Evolutionary conservation across 1,140 invertebrate genomes (phyloP), one percentile per base, ranked within the genome.

Genomic region (Harpegnathos saltator): DNA sequence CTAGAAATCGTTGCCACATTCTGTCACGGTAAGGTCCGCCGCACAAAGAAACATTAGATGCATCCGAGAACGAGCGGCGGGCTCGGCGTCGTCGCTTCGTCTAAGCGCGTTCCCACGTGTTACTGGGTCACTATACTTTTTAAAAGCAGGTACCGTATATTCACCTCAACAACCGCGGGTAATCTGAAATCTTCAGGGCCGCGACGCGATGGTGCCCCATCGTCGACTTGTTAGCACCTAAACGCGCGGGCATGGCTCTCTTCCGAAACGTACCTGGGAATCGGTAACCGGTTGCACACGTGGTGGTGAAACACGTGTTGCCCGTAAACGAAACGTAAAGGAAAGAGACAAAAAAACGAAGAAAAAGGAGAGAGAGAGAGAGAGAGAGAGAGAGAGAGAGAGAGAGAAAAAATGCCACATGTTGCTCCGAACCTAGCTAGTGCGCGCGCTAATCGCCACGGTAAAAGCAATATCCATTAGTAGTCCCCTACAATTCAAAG

Each of bases 101-200:
- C 82, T 89, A 89, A 89, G 84, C 74, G 84, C 74, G 77, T 89
- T 89, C 88, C 87, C 88, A 89, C 88, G 88, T 89, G 71, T 89
- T 89, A 89, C 87, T 89, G 82, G 88, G 88, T 89, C 88, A 89
- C 75, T 89, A 89, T 89, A 89, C 87, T 89, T 89, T 89, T 89
- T 89, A 84, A 86, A 89, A 68, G 66, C 71, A 68, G 38, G 87
- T 89, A 89, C 87, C 88, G 88, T 89, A 89, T 85, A 81, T 88
- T 86, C 87, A 86, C 87, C 87, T 86, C 73, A 86, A 86, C 82
- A n/a, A n/a, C 85, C 52, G 48, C 29, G 50, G 71, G 71, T 86
- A 84, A 86, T 86, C 84, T 85, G 61, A 14, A 72, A 87, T 52
- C 62, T 85, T 85, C 72, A 38, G 63, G 24, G 44, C 71, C 52